Conservation (phyloP, 1,140 invertebrate species). For the Leptestheria dahalacensis region DNA sequence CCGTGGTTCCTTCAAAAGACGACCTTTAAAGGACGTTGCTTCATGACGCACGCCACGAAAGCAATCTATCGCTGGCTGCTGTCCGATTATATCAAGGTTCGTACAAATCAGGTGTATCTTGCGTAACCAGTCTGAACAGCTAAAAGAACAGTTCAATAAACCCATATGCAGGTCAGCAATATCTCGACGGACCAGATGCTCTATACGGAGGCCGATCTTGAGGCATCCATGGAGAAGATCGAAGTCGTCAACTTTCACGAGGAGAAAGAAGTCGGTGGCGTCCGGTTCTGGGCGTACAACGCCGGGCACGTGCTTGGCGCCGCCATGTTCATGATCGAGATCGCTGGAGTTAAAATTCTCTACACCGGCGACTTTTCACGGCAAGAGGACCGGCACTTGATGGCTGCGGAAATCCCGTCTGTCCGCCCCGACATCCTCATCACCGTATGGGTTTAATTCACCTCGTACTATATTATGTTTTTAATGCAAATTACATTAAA, state of each 20-base stretch:
- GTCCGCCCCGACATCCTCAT: slow-evolving; percentile 93
- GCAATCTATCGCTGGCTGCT: slow-evolving; percentile 97
- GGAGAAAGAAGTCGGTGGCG: slow-evolving; percentile 91
- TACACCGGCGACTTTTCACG: slow-evolving; percentile 98
- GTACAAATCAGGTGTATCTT: no score
- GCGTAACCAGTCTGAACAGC: no score
- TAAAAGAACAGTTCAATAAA: no score
- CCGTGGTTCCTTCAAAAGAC: slow-evolving; percentile 98
- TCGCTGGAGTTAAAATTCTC: slow-evolving; percentile 88
- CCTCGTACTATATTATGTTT: neutral
- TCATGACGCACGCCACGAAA: slow-evolving; percentile 99
- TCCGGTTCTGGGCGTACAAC: slow-evolving; percentile 97
- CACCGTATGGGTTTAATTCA: slow-evolving; percentile 39
- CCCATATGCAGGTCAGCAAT: slow-evolving; percentile 45
- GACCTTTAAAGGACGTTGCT: slow-evolving; percentile 92
- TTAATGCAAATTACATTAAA: no score
- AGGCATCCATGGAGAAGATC: slow-evolving; percentile 96
- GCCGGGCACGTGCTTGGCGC: slow-evolving; percentile 97
- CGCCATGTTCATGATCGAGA: slow-evolving; percentile 99
- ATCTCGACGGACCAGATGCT: slow-evolving; percentile 95
- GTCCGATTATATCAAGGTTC: slow-evolving; percentile 97
- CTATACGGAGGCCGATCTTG: slow-evolving; percentile 92
- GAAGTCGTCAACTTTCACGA: slow-evolving; percentile 98
- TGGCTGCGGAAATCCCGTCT: slow-evolving; percentile 96
- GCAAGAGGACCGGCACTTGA: slow-evolving; percentile 96